Evolutionary conservation across 2,888 invertebrate genomes (phyloP), one percentile per base, ranked within the genome.

Genomic region (Ochropleura plecta): DNA sequence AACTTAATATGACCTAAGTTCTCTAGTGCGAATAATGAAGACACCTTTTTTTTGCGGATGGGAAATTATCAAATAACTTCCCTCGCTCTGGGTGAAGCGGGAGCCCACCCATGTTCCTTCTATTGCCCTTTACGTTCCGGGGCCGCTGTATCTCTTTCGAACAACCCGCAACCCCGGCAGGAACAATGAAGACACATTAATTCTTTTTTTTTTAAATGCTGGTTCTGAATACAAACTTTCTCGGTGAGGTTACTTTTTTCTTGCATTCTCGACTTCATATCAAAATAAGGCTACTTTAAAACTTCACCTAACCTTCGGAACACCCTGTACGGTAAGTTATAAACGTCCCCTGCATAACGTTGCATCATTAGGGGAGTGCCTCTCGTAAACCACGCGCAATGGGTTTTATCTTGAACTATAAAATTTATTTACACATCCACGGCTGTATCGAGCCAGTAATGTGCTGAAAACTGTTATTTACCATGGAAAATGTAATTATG

Each of bases 331-430:
- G 44, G 70, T 74, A 64, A 44, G 76, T 79, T 77, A 78, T 76
- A 84, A 73, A 76, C 82, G 82, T 87, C 86, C 91, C 93, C 90
- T 91, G 91, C 92, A 93, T 91, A 92, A 88, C 88, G 86, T 88
- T 89, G 84, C 90, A 91, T 96, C 95, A 95, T 96, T 95, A 96
- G 94, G 94, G 95, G 95, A 94, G 93, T 94, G 93, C 90, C 85
- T 88, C 93, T 95, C 95, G 93, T 95, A 95, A 95, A 95, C 90
- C 93, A 93, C 89, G 89, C 89, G 91, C 93, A 95, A 95, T 95
- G 94, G 93, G 90, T 92, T 95, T 95, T 95, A 95, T 96, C 95
- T 95, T 89, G 87, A 91, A 90, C 94, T 94, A 94, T 95, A 95
- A 95, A 95, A 94, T 94, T 92, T 95, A 95, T 95, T 95, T 94